Evolutionary conservation across 2,888 invertebrate species (phyloP), one percentile per base, ranked within the genome.

Genomic region (Exocentrus adspersus): DNA sequence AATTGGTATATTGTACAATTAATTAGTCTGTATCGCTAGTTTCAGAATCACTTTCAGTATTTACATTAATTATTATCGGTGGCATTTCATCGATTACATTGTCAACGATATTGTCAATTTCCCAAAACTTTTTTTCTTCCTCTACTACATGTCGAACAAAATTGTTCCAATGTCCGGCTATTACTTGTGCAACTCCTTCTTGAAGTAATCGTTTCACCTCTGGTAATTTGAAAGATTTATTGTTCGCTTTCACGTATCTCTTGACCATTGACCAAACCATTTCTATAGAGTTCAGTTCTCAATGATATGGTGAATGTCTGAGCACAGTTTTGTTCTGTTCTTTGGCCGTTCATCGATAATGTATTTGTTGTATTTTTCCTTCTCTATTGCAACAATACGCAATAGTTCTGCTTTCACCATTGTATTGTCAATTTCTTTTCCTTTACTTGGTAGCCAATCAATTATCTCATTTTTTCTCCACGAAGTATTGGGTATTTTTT

Each of bases 151-250:
- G 10, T 37, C 37, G n/a, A 9, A 37, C 14, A 2, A 37, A 37
- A 37, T 37, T 37, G 37, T 37, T 37, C 37, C 37, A 37, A 37
- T 37, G 37, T 37, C n/a, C 37, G 37, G 37, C 37, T 37, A 14
- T 37, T 37, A 37, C 37, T 37, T n/a, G 37, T n/a, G 37, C 10
- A 37, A 37, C 37, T n/a, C n/a, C 37, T 37, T 37, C 12, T 37
- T 37, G n/a, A 37, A 37, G 37, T 14, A 37, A 37, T 37, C 37
- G 9, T n/a, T 37, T 37, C 37, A 37, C 37, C 37, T 37, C 37
- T 37, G 37, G 37, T 37, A 37, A 37, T 37, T 37, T 37, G 37
- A 37, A 37, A 37, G n/a, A 37, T 37, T 9, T 37, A 37, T n/a
- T 37, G 24, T 24, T 24, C 7, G 24, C 7, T 24, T 24, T 24